Base-by-base conservation (phyloP, 2,888 invertebrate genomes). In the Rhagonycha lutea region DNA sequence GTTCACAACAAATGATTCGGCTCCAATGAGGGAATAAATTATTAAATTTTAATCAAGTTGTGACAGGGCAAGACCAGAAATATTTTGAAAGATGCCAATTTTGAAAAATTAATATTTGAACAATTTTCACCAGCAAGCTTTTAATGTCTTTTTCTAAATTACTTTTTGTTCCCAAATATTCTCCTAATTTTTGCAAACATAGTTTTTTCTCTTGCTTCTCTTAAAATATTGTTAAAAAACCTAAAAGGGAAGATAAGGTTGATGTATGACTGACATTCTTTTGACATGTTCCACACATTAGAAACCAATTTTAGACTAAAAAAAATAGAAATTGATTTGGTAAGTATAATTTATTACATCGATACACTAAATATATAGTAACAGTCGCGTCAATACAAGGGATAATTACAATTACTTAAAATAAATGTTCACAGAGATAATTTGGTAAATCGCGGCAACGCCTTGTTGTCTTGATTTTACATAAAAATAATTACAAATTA, bases 301-400 rank as follows among this genome's bases (percentile, higher is more conserved):
- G n/a, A 47, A n/a, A 14, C 4, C 23, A 26, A 24, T 12, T 65
- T 65, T 0, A 65, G 2, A n/a, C 62, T n/a, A 8, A n/a, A 24
- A 65, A 65, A 65, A 65, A 18, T n/a, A 1, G n/a, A 11, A 18
- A 18, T 62, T 18, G n/a, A 14, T 23, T 65, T 26, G 12, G 26
- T 65, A 23, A 26, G 23, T 65, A 65, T 65, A 24, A 65, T 23
- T 65, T 65, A 65, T 65, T 65, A 65, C 63, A 65, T 65, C 63
- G 26, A 65, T 65, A 65, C 18, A 65, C 26, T 65, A 24, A 47
- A 47, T 47, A n/a, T 7, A 24, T 24, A 65, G n/a, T 65, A 65
- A 65, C 63, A 65, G 63, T 65, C 63, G 63, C 63, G 11, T 65
- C 63, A 65, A n/a, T 65, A 65, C 63, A 65, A 24, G 23, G 63